These are phyloP conservation scores for Salticus scenicus DNA, from an alignment of 2,888 invertebrate species.

Conservation along the genomic window DNA sequence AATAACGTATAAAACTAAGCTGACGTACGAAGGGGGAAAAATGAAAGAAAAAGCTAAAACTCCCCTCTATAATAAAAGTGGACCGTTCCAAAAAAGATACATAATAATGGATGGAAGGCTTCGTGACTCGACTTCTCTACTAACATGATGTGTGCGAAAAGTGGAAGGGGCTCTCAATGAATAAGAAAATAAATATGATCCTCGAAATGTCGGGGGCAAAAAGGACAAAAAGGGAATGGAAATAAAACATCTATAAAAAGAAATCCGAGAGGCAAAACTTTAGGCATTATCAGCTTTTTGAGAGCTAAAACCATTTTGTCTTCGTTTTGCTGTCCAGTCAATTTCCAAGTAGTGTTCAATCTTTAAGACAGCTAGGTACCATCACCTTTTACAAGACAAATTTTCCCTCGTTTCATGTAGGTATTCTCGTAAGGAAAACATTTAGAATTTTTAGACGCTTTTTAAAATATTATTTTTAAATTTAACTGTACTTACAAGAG, in stretches of 20 bases:
- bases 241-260: constrained; percentile 38
- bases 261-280: constrained; percentile 59
- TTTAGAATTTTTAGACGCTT: too few relatives aligned
- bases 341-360: constrained; percentile 38
- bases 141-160: constrained; percentile 21
- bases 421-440: too few relatives aligned
- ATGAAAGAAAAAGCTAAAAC: neutral
- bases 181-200: constrained; percentile 63
- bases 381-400: too few relatives aligned
- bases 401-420: too few relatives aligned
- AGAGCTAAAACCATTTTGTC: constrained; percentile 56
- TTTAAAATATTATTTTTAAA: too few relatives aligned
- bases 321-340: constrained; percentile 45
- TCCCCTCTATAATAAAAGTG: constrained; percentile 33
- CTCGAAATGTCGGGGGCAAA: constrained; percentile 3
- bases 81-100: constrained; percentile 38
- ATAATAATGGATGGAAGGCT: constrained; percentile 38
- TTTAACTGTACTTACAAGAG: too few relatives aligned
- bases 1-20: constrained; percentile 58
- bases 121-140: constrained; percentile 55
- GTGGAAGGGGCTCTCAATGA: constrained; percentile 32
- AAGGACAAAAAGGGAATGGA: constrained; percentile 1
- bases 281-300: constrained; percentile 60
- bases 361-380: too few relatives aligned
- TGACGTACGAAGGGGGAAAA: constrained; percentile 29